Evolutionary conservation across 2,888 invertebrate genomes (phyloP).

Genomic region (Noctuana brunneofusca): DNA sequence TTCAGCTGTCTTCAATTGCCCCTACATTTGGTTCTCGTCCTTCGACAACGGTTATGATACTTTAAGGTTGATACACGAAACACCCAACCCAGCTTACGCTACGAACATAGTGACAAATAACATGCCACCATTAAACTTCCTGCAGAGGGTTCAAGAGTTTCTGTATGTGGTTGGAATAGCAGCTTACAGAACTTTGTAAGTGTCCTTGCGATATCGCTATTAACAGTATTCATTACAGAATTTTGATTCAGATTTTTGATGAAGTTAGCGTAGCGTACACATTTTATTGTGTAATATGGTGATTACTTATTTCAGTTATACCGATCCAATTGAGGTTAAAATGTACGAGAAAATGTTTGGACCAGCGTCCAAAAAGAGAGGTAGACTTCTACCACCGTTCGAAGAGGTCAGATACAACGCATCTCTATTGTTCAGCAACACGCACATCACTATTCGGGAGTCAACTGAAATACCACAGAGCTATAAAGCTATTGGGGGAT

Average conservation of each 20-base stretch:
- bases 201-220: too few relatives aligned
- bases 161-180: not conserved
- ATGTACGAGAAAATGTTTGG: constrained; percentile 43
- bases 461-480: constrained; percentile 48
- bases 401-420: constrained; percentile 49
- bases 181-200: not conserved
- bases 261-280: too few relatives aligned
- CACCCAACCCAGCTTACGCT: not conserved
- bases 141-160: not conserved
- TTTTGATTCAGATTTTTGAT: too few relatives aligned
- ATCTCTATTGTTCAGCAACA: constrained; percentile 54
- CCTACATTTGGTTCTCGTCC: constrained; percentile 10
- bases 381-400: constrained; percentile 47
- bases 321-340: constrained; percentile 14
- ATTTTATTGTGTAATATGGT: not conserved
- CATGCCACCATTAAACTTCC: constrained; percentile 1
- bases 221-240: too few relatives aligned
- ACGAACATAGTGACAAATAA: constrained; percentile 2
- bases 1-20: constrained; percentile 18
- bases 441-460: constrained; percentile 50
- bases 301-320: not conserved
- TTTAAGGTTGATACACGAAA: constrained; percentile 2
- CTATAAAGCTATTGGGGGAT: constrained; percentile 54
- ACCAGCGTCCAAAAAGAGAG: constrained; percentile 47
- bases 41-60: not conserved